These are phyloP conservation scores for Amphipoea lucens DNA, from an alignment of 2,888 invertebrate species.

Conservation along the genomic window DNA sequence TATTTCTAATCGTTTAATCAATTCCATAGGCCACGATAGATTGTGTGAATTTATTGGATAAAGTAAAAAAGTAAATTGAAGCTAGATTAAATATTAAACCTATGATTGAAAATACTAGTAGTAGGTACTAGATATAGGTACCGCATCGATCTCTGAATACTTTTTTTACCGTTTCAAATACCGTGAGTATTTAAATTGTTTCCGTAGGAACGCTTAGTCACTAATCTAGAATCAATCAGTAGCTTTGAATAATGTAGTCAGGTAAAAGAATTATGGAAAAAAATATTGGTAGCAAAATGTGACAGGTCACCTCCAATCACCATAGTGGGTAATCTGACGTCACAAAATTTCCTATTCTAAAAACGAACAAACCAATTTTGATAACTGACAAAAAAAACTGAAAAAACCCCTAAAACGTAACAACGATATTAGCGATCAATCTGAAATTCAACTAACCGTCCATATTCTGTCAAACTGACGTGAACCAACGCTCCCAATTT, in stretches of 20 bases:
- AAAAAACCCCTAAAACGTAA: constrained; percentile 58
- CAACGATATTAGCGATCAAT: constrained; percentile 77
- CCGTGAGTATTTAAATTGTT: constrained; percentile 17
- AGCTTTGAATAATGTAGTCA: constrained; percentile 12
- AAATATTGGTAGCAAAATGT: not conserved
- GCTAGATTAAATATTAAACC: constrained; percentile 10
- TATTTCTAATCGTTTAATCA: not conserved
- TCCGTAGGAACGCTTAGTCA: constrained; percentile 21
- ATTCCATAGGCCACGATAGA: not conserved
- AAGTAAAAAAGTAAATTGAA: not conserved
- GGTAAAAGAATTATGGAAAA: not conserved
- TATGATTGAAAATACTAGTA: not conserved
- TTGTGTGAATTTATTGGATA: not conserved
- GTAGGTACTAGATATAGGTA: not conserved
- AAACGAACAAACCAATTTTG: constrained; percentile 33
- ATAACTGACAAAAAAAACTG: constrained; percentile 34
- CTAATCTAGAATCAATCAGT: constrained; percentile 41
- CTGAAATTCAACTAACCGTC: constrained; percentile 81
- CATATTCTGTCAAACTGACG: constrained; percentile 82
- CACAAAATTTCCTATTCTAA: constrained; percentile 1
- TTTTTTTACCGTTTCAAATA: not conserved
- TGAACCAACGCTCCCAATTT: constrained; percentile 82
- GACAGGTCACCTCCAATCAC: constrained; percentile 16
- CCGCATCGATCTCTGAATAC: not conserved
- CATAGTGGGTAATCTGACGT: not conserved